phyloP scores from a whole-genome alignment of 2,888 invertebrate species.

The Acronicta psi region DNA sequence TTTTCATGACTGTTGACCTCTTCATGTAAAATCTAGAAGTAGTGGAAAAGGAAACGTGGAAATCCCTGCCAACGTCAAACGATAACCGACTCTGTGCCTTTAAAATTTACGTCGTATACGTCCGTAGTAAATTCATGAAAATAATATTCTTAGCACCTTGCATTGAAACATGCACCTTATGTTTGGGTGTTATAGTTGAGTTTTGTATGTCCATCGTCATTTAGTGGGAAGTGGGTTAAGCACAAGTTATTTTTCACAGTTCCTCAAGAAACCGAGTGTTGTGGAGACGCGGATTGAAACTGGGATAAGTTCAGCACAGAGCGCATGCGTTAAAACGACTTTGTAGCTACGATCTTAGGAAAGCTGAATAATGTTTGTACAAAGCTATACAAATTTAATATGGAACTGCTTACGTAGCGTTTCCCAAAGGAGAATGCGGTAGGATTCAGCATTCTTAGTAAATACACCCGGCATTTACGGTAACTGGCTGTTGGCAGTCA shows the following conservation, averaged over 20 bases:
- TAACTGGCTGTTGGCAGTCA: too few relatives aligned
- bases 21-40: constrained; percentile 41
- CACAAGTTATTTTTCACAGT: constrained; percentile 63
- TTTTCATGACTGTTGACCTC: constrained; percentile 55
- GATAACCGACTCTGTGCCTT: not conserved
- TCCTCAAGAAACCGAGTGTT: constrained; percentile 40
- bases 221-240: constrained; percentile 64
- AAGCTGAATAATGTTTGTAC: not conserved
- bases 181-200: not conserved
- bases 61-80: constrained; percentile 6
- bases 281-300: constrained; percentile 29
- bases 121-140: not conserved
- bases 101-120: constrained; percentile 17
- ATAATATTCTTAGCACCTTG: constrained; percentile 12
- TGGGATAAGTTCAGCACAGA: constrained; percentile 37
- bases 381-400: not conserved
- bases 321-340: constrained; percentile 20
- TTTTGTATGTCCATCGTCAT: constrained; percentile 2
- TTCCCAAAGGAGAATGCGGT: too few relatives aligned
- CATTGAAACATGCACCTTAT: constrained; percentile 16
- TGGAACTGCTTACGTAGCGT: too few relatives aligned
- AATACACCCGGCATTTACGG: too few relatives aligned
- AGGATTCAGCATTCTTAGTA: too few relatives aligned
- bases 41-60: constrained; percentile 43
- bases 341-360: constrained; percentile 5